Evolutionary conservation across 1,140 invertebrate genomes (phyloP).

Genomic region (Drosophila hydei): DNA sequence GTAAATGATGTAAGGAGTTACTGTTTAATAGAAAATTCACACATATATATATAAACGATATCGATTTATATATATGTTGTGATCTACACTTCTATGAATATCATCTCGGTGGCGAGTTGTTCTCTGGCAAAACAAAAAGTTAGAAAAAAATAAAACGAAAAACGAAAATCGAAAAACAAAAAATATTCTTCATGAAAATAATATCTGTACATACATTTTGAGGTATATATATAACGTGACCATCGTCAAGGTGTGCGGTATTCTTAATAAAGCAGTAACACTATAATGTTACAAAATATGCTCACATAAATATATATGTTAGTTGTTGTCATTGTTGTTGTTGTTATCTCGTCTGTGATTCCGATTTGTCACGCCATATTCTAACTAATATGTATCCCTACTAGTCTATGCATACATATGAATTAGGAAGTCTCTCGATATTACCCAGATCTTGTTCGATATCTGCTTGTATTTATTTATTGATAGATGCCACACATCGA

Average conservation of each 20-base stretch:
- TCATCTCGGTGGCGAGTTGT: conserved; percentile 77
- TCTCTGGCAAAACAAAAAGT: conserved; percentile 65
- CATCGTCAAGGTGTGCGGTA: conserved; percentile 44
- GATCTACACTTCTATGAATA: conserved; percentile 64
- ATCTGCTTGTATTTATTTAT: conserved; percentile 18
- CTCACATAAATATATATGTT: conserved; percentile 2
- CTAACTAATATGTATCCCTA: conserved; percentile 36
- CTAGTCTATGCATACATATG: conserved; percentile 18
- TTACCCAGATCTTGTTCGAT: conserved; percentile 16
- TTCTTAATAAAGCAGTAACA: conserved; percentile 28
- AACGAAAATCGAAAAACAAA: conserved; percentile 32
- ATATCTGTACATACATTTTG: conserved; percentile 50
- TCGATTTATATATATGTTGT: conserved; percentile 20
- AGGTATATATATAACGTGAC: conserved; percentile 52
- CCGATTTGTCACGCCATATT: conserved; percentile 39
- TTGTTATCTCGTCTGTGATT: conserved; percentile 13
- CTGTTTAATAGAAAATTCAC: conserved; percentile 55
- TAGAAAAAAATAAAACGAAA: too few relatives aligned
- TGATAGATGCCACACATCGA: conserved; percentile 14
- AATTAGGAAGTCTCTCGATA: conserved; percentile 35
- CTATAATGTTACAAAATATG: conserved; percentile 18
- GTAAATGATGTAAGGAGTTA: conserved; percentile 46
- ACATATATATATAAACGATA: conserved; percentile 19
- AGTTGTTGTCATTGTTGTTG: not conserved
- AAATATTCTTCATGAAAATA: conserved; percentile 36